Percentiles rank a stretch among this genome's conserved stretches.
phyloP scores from a whole-genome alignment of 92 coral and sea anemone species.

The Zoanthus sociatus region DNA sequence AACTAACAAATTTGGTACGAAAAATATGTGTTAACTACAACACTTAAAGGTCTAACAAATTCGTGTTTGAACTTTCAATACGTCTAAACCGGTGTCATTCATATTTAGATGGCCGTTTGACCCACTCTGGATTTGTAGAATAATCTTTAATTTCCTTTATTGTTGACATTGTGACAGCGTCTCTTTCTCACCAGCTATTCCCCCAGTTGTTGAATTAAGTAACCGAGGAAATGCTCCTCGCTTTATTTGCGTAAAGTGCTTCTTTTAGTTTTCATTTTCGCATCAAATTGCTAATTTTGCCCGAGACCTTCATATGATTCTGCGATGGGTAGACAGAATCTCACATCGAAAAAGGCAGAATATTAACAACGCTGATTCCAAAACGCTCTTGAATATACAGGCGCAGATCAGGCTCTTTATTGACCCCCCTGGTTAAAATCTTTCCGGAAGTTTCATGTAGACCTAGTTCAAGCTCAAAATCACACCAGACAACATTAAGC shows the following conservation, averaged over 20 bases:
- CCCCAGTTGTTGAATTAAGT: background rate
- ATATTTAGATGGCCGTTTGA: no score
- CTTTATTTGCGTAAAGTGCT: background rate
- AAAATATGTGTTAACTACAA: no score
- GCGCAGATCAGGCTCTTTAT: background rate
- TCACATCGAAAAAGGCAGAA: background rate
- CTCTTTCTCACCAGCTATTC: background rate
- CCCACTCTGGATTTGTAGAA: no score
- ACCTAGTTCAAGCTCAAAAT: background rate
- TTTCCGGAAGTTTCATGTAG: background rate
- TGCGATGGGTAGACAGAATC: background rate
- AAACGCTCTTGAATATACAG: background rate
- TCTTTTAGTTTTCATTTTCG: background rate
- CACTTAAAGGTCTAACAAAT: no score
- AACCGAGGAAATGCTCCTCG: background rate
- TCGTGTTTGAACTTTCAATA: no score
- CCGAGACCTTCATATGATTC: background rate
- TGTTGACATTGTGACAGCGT: no score
- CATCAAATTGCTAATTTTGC: background rate
- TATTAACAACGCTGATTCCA: background rate
- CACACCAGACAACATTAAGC: background rate
- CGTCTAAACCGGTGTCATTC: no score
- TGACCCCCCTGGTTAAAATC: background rate
- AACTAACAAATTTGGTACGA: no score
- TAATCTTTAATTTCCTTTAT: no score